Percentiles rank a stretch among this genome's conserved stretches.
These are phyloP conservation scores for Epinephelus cyanopodus DNA, from an alignment of 2,113 vertebrate species.

Conservation along the genomic window DNA sequence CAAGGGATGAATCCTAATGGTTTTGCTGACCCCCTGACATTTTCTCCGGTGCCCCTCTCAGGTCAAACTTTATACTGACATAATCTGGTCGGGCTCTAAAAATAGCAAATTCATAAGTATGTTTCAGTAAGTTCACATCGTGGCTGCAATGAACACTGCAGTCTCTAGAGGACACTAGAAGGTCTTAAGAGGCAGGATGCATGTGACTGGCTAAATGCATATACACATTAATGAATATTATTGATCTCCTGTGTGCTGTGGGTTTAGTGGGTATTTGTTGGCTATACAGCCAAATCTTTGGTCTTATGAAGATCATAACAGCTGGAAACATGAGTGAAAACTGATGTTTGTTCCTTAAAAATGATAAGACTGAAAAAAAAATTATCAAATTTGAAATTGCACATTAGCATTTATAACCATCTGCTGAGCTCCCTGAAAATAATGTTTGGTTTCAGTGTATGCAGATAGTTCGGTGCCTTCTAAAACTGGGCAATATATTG, in stretches of 20 bases:
- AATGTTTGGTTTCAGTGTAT: neutral
- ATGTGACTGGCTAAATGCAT: neutral
- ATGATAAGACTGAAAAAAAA: neutral
- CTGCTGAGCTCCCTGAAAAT: too few relatives aligned
- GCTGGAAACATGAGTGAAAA: neutral
- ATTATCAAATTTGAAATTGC: neutral
- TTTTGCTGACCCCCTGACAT: neutral
- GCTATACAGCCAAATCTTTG: neutral
- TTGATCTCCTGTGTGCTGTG: neutral
- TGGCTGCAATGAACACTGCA: neutral
- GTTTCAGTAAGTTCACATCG: neutral
- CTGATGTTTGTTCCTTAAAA: neutral
- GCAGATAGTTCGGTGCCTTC: too few relatives aligned
- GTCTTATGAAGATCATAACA: neutral
- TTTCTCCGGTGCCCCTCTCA: neutral
- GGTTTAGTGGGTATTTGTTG: neutral
- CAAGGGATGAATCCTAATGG: neutral
- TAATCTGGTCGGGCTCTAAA: neutral
- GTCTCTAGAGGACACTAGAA: neutral
- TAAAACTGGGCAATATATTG: too few relatives aligned
- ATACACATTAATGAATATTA: neutral
- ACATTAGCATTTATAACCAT: neutral
- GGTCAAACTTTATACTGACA: neutral
- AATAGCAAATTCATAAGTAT: neutral
- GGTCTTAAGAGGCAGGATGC: neutral